Conservation (phyloP, 2,113 vertebrate species). For the Phocoena phocoena region DNA sequence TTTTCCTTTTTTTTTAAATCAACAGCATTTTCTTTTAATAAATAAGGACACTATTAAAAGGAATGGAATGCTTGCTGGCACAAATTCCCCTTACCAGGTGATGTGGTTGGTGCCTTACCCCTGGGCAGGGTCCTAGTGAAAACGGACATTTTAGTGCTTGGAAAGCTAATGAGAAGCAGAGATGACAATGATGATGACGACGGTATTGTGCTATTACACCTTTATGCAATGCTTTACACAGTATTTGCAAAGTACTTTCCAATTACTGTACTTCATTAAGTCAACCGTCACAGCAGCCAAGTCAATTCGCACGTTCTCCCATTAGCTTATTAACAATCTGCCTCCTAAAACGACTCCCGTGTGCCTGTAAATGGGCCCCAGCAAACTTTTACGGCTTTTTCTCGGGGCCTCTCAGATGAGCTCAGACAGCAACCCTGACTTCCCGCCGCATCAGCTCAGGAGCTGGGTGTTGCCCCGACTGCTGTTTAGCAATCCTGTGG, state of each 20-base stretch:
- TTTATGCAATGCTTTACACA: background rate
- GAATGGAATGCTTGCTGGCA: background rate
- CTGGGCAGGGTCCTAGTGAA: background rate
- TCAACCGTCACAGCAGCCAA: background rate
- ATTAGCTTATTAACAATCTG: conserved; percentile 27
- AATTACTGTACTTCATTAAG: conserved; percentile 1
- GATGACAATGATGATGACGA: rapidly evolving
- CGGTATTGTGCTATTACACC: background rate
- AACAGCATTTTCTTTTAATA: background rate
- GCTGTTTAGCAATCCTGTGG: background rate
- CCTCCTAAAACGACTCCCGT: conserved; percentile 38
- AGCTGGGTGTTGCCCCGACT: background rate
- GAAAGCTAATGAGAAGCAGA: background rate
- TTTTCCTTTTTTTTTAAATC: background rate
- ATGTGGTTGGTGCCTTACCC: background rate
- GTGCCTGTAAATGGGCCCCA: background rate
- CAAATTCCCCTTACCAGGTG: background rate
- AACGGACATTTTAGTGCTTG: background rate
- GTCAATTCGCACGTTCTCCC: background rate
- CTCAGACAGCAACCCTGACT: background rate
- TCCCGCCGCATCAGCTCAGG: background rate
- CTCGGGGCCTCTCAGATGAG: background rate
- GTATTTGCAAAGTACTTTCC: background rate
- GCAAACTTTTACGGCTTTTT: conserved; percentile 16
- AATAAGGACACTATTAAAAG: background rate